Evolutionary conservation across 2,797 vertebrate genomes (phyloP).

Genomic region (Typhlichthys subterraneus): DNA sequence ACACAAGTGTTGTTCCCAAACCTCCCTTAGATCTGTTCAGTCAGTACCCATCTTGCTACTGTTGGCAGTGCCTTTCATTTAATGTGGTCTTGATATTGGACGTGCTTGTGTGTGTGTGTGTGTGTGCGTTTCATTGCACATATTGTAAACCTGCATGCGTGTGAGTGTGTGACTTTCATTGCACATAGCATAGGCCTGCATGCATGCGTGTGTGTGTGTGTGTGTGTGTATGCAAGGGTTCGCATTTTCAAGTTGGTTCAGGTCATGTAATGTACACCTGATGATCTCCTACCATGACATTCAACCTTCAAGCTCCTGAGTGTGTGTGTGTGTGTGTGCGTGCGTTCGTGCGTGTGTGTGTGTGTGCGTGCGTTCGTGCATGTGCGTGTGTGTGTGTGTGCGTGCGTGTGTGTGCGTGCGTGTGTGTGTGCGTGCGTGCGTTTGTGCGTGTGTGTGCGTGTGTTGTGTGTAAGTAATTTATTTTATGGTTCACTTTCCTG

Average conservation of each 20-base stretch:
- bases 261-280: slow-evolving; percentile 11
- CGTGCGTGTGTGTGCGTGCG: no score
- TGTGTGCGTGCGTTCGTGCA: slow-evolving; percentile 1
- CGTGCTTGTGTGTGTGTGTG: slow-evolving; percentile 45
- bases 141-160: slow-evolving; percentile 9
- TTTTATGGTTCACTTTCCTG: slow-evolving; percentile 64
- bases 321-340: slow-evolving; percentile 18
- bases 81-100: slow-evolving; percentile 42
- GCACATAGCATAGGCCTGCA: slow-evolving; percentile 44
- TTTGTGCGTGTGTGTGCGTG: slow-evolving; percentile 15
- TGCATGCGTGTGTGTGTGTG: slow-evolving; percentile 43
- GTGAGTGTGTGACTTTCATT: slow-evolving; percentile 46
- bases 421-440: slow-evolving; percentile 14
- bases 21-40: slow-evolving; percentile 14
- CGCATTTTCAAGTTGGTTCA: slow-evolving; percentile 38
- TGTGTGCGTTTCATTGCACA: slow-evolving; percentile 1
- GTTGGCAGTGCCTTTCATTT: slow-evolving; percentile 82
- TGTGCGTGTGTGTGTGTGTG: slow-evolving; percentile 14
- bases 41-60: slow-evolving; percentile 60
- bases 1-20: slow-evolving; percentile 20
- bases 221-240: slow-evolving; percentile 44
- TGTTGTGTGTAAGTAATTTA: slow-evolving; percentile 69
- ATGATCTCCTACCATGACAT: slow-evolving; percentile 1
- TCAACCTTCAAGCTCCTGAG: slow-evolving; percentile 20
- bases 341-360: slow-evolving; percentile 18